Evolutionary conservation across 2,888 invertebrate species (phyloP).

Genomic region (Venusia cambrica): DNA sequence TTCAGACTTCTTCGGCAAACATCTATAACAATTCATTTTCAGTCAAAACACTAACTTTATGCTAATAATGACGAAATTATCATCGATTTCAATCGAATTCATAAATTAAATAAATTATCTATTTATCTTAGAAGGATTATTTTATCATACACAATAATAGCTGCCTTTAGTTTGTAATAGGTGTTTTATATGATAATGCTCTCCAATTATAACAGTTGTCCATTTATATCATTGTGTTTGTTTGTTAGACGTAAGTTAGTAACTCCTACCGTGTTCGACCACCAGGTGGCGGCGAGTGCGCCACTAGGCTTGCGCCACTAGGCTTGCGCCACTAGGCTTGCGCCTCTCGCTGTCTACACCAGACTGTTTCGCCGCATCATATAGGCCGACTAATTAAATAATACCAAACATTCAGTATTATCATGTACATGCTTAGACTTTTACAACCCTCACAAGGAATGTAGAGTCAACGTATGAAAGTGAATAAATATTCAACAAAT

Average conservation of each 20-base stretch:
- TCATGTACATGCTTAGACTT: slow-evolving; percentile 64
- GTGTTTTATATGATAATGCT: slow-evolving; percentile 44
- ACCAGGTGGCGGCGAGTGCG: slow-evolving; percentile 9
- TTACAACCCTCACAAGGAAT: slow-evolving; percentile 72
- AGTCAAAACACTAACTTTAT: slow-evolving; percentile 57
- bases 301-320: slow-evolving; percentile 12
- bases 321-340: slow-evolving; percentile 11
- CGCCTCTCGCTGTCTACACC: slow-evolving; percentile 22
- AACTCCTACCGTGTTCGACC: slow-evolving; percentile 25
- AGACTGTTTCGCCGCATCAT: slow-evolving; percentile 42
- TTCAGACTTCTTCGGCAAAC: slow-evolving; percentile 62
- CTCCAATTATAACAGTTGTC: slow-evolving; percentile 32
- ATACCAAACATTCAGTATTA: slow-evolving; percentile 54
- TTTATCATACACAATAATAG: slow-evolving; percentile 54
- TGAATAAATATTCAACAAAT: slow-evolving; percentile 67
- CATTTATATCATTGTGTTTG: slow-evolving; percentile 19
- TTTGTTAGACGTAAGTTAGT: slow-evolving; percentile 23
- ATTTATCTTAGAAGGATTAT: slow-evolving; percentile 34
- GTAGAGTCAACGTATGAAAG: slow-evolving; percentile 57
- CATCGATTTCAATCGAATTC: slow-evolving; percentile 19
- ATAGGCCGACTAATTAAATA: slow-evolving; percentile 68
- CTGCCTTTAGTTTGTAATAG: slow-evolving; percentile 67
- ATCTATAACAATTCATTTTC: slow-evolving; percentile 48
- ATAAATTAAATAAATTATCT: slow-evolving; percentile 23
- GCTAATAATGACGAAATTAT: slow-evolving; percentile 36